These are phyloP conservation scores for Acrossocheilus wenchowensis DNA, from an alignment of 2,797 vertebrate species.

Conservation along the genomic window DNA sequence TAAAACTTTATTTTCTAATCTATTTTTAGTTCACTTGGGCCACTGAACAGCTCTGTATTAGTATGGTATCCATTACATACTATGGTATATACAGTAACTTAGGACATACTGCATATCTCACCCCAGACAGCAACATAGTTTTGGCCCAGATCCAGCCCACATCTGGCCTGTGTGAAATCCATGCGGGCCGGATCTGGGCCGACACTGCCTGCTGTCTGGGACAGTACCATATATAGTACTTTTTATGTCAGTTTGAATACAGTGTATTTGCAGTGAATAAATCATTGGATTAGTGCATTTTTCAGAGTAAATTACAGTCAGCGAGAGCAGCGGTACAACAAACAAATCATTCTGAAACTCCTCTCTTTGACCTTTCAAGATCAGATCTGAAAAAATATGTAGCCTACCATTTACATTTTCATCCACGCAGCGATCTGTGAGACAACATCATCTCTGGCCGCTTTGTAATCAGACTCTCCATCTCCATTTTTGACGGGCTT, in stretches of 20 bases:
- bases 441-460: slow-evolving; percentile 14
- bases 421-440: slow-evolving; percentile 1
- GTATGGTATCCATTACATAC: not conserved
- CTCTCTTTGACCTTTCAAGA: slow-evolving; percentile 41
- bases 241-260: not conserved
- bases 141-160: too few species aligned
- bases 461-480: slow-evolving; percentile 32
- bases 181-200: too few species aligned
- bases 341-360: slow-evolving; percentile 21
- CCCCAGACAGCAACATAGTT: too few species aligned
- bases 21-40: not conserved
- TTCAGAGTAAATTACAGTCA: slow-evolving; percentile 17
- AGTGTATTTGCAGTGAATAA: not conserved
- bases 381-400: slow-evolving; percentile 14
- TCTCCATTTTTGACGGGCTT: slow-evolving; percentile 9
- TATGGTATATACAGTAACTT: not conserved
- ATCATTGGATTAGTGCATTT: not conserved
- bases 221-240: not conserved
- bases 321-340: not conserved
- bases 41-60: not conserved
- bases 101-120: not conserved
- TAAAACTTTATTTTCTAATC: not conserved
- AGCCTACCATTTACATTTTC: slow-evolving; percentile 27
- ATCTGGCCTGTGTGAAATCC: too few species aligned
- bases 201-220: too few species aligned